Evolutionary conservation across 2,888 invertebrate species (phyloP), one percentile per base, ranked within the genome.

Genomic region (Phasia obesa): DNA sequence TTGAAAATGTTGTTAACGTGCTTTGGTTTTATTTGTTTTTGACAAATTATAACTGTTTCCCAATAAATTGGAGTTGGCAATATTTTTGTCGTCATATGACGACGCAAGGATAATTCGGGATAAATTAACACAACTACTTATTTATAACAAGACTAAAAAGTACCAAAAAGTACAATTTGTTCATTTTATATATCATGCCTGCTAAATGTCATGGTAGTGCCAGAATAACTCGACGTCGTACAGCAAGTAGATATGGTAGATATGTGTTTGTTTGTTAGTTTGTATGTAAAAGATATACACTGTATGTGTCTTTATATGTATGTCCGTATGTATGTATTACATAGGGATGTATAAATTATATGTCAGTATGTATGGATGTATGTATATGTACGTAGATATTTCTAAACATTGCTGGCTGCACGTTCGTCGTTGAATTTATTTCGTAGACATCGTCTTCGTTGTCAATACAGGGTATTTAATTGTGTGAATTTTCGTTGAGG

Each of bases 391-490:
- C 59, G 23, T 44, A 17, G 7, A 7, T 17, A 17, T 7, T 47
- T 17, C 49, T 17, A 49, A 83, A 76, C 67, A 83, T 65, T 83
- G 69, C 69, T 85, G 80, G 74, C 81, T 84, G 78, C 84, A 84
- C 78, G 83, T 84, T 85, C 84, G 83, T 85, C 84, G 81, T 73
- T 79, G 81, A 76, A 85, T 84, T 77, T 77, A 74, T 69, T 71
- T 79, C 67, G 71, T 77, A 84, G 77, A 77, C 84, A 65, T 81
- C 70, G 75, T 83, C 79, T 83, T 83, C 75, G 75, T 83, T 83
- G 60, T 42, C 62, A 76, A 62, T 76, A 83, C 83, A 83, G 83
- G 83, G 83, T 83, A 42, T 62, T 69, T 76, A 69, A 53, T 70
- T 70, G 69, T 70, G 21, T 49, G 38, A 38, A 67, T 59, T 67